These are phyloP conservation scores for Erannis defoliaria DNA, from an alignment of 2,888 invertebrate species.

Conservation along the genomic window DNA sequence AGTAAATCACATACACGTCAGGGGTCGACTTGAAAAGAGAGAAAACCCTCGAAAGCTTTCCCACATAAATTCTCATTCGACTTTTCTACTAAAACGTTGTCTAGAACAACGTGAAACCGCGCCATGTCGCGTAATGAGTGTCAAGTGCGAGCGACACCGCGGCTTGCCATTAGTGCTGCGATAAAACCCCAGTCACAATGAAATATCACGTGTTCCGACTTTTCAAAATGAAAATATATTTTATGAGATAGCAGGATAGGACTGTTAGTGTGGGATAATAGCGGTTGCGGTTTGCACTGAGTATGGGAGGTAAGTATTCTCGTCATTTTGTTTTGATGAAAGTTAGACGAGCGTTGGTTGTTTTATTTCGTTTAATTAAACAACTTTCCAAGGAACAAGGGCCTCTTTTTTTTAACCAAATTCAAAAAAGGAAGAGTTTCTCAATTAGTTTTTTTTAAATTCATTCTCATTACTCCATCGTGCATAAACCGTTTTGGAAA, in stretches of 20 bases:
- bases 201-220: constrained; percentile 48
- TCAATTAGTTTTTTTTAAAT: too few species aligned
- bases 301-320: constrained; percentile 18
- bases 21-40: constrained; percentile 29
- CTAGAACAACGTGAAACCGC: constrained; percentile 50
- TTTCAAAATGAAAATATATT: constrained; percentile 48
- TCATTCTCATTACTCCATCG: too few species aligned
- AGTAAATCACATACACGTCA: constrained; percentile 31
- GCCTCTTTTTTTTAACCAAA: too few species aligned
- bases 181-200: constrained; percentile 46
- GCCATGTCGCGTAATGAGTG: constrained; percentile 56
- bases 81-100: constrained; percentile 45
- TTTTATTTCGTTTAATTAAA: constrained; percentile 16
- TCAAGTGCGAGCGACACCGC: constrained; percentile 52
- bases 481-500: too few species aligned
- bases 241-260: constrained; percentile 39
- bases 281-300: constrained; percentile 2
- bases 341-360: background rate
- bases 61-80: constrained; percentile 37
- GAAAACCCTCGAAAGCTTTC: constrained; percentile 37
- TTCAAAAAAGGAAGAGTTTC: too few species aligned
- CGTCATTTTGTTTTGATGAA: constrained; percentile 26
- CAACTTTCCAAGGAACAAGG: background rate
- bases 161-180: constrained; percentile 54
- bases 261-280: constrained; percentile 27